Evolutionary conservation across 2,888 invertebrate species (phyloP), one percentile per base, ranked within the genome.

Genomic region (Macrophya alboannulata): DNA sequence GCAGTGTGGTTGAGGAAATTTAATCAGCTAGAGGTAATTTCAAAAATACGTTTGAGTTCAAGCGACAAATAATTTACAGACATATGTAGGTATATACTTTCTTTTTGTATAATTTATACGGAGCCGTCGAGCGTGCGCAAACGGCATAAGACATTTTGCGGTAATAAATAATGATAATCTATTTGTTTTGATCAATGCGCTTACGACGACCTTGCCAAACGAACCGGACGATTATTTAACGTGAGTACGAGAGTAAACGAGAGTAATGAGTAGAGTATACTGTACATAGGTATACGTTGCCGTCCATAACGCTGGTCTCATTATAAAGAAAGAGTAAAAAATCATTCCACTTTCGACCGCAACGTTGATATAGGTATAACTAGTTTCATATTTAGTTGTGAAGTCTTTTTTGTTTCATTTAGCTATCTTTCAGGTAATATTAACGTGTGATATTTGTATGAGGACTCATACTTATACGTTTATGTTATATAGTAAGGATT

Each of bases 101-200:
- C 6, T 4, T 51, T 51, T 51, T 55, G 1, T 55, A 55, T 55
- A n/a, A 17, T 0, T 4, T 15, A 15, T 48, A 15, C 48, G 15
- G 48, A 48, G 48, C 15, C 15, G 48, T 15, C 2, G 48, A 15
- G 15, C 15, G 4, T 15, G 48, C 48, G 48, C 48, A 48, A n/a
- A 31, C 68, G 15, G 25, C 25, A 15, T n/a, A 31, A 10, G n/a
- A 72, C 9, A 15, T 25, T n/a, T n/a, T 45, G 21, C 31, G 3
- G n/a, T 48, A 25, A 15, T 21, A 21, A 8, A 48, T 48, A 76
- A 45, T 76, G 43, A 72, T 43, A 15, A 43, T 72, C 21, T 31
- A 76, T 76, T 25, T 76, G 76, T 76, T 76, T 76, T 76, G 45
- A 45, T 76, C 25, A 76, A 76, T 76, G 48, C 71, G 37, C 62